Base-by-base conservation (phyloP, 2,797 vertebrate genomes). In the Emys orbicularis region DNA sequence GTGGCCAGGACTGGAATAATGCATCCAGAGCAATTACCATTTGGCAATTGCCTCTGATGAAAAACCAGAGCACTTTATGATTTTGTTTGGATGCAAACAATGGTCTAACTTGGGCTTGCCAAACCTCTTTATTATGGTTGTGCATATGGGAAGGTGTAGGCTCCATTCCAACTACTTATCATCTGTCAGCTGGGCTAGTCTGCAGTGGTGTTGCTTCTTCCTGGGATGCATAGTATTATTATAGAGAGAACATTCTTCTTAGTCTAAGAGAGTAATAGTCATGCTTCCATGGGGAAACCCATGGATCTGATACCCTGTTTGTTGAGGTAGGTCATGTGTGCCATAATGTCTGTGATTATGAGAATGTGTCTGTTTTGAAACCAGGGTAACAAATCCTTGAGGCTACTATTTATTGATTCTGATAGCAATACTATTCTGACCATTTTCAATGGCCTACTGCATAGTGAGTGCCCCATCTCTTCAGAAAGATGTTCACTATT, bases 381-480 rank as follows among this genome's bases (percentile, higher is more conserved):
- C 12, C 27, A 54, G 16, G 8, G 49, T 8, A 5, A 23, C 25
- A 34, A 21, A 50, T 72, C 27, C 47, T 5, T 2, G n/a, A 47
- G 29, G 29, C 15, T 56, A 2, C 47, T 6, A 7, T 11, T 50
- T 68, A 50, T 37, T 15, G 56, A 54, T 37, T 8, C 59, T n/a
- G 44, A 54, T 29, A 23, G 57, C 68, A 37, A 47, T 47, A 1
- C 1, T 5, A 50, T 74, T 79, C 49, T 5, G 29, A 61, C 53
- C 59, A 4, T 53, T 44, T 29, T 81, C 81, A 13, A 59, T 29
- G 12, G 0, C n/a, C 6, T 47, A 2, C 1, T 12, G 52, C 81
- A 37, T 76, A 31, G 23, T 81, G 61, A 74, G 3, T 4, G 1
- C 34, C 44, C 4, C 2, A 0, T n/a, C 81, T 37, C 76, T 1